Evolutionary conservation across 1,140 invertebrate species (phyloP).

Genomic region (Drosophila kikkawai): DNA sequence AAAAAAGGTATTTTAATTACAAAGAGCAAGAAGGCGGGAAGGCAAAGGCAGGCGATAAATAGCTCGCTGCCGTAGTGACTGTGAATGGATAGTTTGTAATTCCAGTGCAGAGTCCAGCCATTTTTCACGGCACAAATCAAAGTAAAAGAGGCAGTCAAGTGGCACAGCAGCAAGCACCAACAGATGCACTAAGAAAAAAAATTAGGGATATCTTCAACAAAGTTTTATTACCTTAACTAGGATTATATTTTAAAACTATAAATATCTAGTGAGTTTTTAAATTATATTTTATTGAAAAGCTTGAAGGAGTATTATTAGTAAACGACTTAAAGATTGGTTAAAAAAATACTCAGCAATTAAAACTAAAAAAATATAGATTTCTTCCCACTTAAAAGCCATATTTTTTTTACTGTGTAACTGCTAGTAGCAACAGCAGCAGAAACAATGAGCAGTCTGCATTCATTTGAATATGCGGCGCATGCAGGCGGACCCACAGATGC

Average conservation of each 20-base stretch:
- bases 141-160: constrained; percentile 73
- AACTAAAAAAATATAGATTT: background rate
- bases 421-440: constrained; percentile 20
- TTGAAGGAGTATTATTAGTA: background rate
- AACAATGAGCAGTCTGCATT: constrained; percentile 60
- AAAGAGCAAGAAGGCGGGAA: constrained; percentile 30
- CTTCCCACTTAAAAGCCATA: background rate
- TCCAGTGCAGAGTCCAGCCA: constrained; percentile 49
- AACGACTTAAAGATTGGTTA: too few species aligned
- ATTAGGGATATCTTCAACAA: too few species aligned
- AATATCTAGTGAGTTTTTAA: too few species aligned
- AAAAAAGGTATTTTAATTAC: constrained; percentile 70
- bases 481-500: constrained; percentile 58
- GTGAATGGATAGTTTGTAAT: constrained; percentile 42
- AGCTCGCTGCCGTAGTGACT: constrained; percentile 28
- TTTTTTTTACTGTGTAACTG: constrained; percentile 8
- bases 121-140: constrained; percentile 74
- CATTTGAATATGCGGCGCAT: constrained; percentile 76
- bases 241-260: too few species aligned
- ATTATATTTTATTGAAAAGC: background rate
- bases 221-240: too few species aligned
- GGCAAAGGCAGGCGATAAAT: constrained; percentile 43
- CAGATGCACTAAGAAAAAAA: background rate
- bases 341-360: background rate
- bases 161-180: constrained; percentile 43